Evolutionary conservation across 2,888 invertebrate genomes (phyloP).

Genomic region (Amphipoea oculea): DNA sequence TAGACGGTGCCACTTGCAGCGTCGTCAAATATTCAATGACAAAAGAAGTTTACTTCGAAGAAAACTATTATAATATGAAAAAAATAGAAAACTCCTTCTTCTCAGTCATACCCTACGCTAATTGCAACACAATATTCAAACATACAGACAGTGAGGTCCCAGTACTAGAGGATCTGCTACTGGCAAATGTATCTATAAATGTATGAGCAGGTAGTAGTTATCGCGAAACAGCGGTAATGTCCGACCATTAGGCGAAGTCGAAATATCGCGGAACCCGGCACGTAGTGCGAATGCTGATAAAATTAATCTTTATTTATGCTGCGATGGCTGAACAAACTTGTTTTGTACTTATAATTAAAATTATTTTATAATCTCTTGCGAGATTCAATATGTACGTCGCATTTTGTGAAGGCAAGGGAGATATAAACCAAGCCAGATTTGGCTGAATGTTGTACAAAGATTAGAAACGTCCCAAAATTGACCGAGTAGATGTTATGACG

Average conservation of each 20-base stretch:
- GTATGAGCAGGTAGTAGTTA: slow-evolving; percentile 21
- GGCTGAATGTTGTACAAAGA: background rate
- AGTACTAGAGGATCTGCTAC: background rate
- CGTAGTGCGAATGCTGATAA: slow-evolving; percentile 45
- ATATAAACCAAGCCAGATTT: background rate
- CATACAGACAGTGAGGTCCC: background rate
- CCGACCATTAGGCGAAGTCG: slow-evolving; percentile 56
- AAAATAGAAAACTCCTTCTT: background rate
- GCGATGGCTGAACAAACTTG: slow-evolving; percentile 5
- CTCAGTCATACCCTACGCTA: no score
- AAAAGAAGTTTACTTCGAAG: background rate
- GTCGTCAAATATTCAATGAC: background rate
- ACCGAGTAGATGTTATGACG: background rate
- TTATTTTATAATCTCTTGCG: background rate
- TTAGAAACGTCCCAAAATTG: background rate
- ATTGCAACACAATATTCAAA: slow-evolving; percentile 1
- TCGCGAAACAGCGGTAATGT: slow-evolving; percentile 55
- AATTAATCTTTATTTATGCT: slow-evolving; percentile 51
- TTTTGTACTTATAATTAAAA: slow-evolving; percentile 19
- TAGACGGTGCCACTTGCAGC: background rate
- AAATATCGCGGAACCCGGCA: slow-evolving; percentile 40
- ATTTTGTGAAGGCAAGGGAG: background rate
- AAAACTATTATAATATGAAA: no score
- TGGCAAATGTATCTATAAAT: background rate
- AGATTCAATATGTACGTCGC: background rate